Conservation (phyloP, 2,888 invertebrate species). For the Pammene aurita region DNA sequence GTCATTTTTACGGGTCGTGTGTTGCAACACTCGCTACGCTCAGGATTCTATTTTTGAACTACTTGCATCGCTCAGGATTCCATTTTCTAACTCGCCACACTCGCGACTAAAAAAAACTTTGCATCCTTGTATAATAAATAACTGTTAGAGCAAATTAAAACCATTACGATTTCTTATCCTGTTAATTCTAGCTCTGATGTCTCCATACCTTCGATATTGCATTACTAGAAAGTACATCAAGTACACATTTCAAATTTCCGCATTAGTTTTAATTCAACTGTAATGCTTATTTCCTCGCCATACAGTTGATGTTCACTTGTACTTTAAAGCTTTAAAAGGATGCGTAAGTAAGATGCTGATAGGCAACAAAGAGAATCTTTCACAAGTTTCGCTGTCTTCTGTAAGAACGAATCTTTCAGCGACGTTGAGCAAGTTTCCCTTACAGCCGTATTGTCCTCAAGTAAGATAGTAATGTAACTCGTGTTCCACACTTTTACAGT, state of each 20-base stretch:
- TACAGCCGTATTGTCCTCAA: background rate
- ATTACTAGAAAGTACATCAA: background rate
- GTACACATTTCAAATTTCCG: background rate
- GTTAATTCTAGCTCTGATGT: too few relatives aligned
- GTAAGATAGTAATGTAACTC: background rate
- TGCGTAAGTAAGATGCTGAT: background rate
- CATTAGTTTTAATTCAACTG: background rate
- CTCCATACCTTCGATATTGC: too few relatives aligned
- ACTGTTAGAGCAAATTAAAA: too few relatives aligned
- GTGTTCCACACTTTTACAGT: background rate
- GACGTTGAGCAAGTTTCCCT: background rate
- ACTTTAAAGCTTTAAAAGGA: background rate
- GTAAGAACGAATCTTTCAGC: slow-evolving; percentile 5
- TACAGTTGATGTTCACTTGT: background rate
- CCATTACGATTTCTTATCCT: too few relatives aligned
- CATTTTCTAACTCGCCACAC: too few relatives aligned
- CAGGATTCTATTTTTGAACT: too few relatives aligned
- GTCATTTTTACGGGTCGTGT: too few relatives aligned
- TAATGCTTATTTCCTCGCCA: background rate
- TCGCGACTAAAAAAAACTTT: too few relatives aligned
- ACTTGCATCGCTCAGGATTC: too few relatives aligned
- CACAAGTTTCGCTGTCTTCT: slow-evolving; percentile 6
- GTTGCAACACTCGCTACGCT: too few relatives aligned
- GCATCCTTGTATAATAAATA: too few relatives aligned
- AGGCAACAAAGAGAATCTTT: slow-evolving; percentile 1